phyloP scores from a whole-genome alignment of 2,797 vertebrate genomes.

The Chaetophractus vellerosus region DNA sequence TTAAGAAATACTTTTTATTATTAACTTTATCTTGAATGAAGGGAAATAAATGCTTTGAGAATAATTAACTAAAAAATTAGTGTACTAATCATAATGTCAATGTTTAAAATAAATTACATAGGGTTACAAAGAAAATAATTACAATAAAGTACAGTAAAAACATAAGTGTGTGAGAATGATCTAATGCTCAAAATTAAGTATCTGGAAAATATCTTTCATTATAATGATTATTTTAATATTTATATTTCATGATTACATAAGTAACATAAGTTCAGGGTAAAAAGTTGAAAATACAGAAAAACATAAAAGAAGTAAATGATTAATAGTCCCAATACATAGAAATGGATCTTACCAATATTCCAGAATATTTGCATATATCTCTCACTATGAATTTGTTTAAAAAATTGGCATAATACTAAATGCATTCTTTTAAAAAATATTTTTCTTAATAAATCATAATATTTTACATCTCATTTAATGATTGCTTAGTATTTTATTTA shows the following conservation, averaged over 20 bases:
- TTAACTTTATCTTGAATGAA: constrained; percentile 57
- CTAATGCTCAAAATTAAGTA: neutral
- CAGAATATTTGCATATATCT: neutral
- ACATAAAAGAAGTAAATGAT: neutral
- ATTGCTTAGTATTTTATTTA: neutral
- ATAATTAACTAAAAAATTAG: constrained; percentile 82
- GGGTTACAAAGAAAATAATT: neutral
- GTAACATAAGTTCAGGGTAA: neutral
- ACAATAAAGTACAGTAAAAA: neutral
- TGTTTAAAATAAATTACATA: neutral
- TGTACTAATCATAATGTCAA: constrained; percentile 78
- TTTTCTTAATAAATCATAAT: neutral
- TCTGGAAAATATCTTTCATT: neutral
- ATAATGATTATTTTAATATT: neutral
- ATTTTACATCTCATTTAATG: neutral
- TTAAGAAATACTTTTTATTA: neutral
- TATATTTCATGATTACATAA: neutral
- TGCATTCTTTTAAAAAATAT: neutral
- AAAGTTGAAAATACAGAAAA: neutral
- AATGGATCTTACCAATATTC: neutral
- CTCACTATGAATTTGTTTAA: neutral
- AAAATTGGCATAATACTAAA: neutral
- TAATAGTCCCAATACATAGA: neutral
- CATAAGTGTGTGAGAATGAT: neutral
- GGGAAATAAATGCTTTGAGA: constrained; percentile 77